Evolutionary conservation across 2,113 vertebrate species (phyloP), one percentile per base, ranked within the genome.

Genomic region (Naja naja): DNA sequence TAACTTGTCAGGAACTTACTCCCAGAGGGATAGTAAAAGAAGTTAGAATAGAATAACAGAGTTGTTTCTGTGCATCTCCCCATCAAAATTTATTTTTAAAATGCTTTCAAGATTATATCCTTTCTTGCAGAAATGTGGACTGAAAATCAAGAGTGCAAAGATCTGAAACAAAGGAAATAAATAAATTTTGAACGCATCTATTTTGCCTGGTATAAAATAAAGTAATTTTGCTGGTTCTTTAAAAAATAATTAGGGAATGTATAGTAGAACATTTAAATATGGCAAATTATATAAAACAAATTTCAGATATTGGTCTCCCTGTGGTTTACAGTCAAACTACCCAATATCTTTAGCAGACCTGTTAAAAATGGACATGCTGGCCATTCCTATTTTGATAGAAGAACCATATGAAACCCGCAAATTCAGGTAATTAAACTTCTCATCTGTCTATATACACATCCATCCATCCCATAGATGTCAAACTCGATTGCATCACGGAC

Each of bases 81-180:
- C 92, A 88, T 89, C 74, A 91, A 91, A 87, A 43, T 27, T 74
- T 74, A 91, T 5, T 18, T 91, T 1, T 3, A 74, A 34, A 94
- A 58, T 88, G 64, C 25, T 90, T 95, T 95, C 90, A 47, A 94
- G 64, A 85, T 23, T 25, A 18, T 55, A 88, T 69, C 43, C 34
- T 93, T 95, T 85, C 52, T 86, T 94, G 88, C 87, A 90, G 43
- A 96, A 95, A 93, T 64, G 1, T 88, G 90, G 92, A 94, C 81
- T 95, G 96, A 96, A 54, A 94, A 89, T 88, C 3, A 10, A 25
- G 58, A 92, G 86, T 30, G 93, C 93, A 81, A 34, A 91, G 95
- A 85, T 69, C 88, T 91, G 88, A 87, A 81, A 39, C 18, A 74
- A 74, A 74, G 34, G 6, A 81, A 39, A 20, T 2, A 74, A 14